Evolutionary conservation across 2,888 invertebrate species (phyloP), one percentile per base, ranked within the genome.

Genomic region (Melipona bicolor): DNA sequence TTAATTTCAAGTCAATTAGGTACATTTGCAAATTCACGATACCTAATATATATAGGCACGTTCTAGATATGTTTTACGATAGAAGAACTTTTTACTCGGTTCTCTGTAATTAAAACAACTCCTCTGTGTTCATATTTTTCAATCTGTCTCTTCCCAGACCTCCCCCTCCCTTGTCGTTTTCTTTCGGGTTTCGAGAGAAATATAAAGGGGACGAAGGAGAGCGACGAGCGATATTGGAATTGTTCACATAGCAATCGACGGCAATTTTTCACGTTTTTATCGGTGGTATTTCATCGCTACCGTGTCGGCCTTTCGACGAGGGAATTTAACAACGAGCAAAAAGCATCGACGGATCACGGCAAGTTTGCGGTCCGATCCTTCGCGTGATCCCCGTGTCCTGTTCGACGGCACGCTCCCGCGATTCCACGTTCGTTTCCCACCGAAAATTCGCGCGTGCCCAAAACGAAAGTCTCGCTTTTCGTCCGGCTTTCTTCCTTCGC

Each of bases 381-480:
- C 70, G 49, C 77, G 50, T 91, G 92, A 92, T 92, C 91, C 92
- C 87, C 78, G 86, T 85, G 88, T 85, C 83, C 82, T 82, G 86
- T 87, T 86, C 83, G 77, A 88, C 85, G 85, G 90, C 91, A 92
- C 92, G 92, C 88, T 79, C 90, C 89, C 85, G 80, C 87, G 85
- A 85, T 76, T 87, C 85, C 85, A 81, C 36, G 88, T 89, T 87
- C 90, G 76, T 84, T 36, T 81, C 68, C 76, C 36, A 36, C 72
- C 82, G 56, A 83, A 84, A 90, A 86, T 86, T 79, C 85, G 76
- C 59, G 67, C 75, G 81, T 77, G 9, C 69, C 24, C 49, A 81
- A 81, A 76, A 69, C 61, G 65, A 32, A 69, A 73, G 56, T n/a
- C 24, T n/a, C 50, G 11, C 32, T n/a, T n/a, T n/a, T 59, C 4